phyloP scores from a whole-genome alignment of 2,888 invertebrate genomes.

The Azorinus chamasolen region DNA sequence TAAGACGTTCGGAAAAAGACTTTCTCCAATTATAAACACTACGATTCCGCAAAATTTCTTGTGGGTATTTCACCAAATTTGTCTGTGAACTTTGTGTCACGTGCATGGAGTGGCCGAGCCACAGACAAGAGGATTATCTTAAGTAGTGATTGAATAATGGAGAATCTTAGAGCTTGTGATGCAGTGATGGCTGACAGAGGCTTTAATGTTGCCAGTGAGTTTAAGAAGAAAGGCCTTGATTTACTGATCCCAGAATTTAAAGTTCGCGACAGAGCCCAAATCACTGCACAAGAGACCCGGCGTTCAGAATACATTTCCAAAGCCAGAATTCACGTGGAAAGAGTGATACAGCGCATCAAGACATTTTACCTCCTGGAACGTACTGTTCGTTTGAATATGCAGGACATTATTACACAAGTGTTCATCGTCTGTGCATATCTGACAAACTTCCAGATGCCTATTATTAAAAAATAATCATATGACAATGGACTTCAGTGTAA shows the following conservation, averaged over 20 bases:
- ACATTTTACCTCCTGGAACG: slow-evolving; percentile 37
- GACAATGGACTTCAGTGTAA: too few species aligned
- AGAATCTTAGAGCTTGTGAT: slow-evolving; percentile 13
- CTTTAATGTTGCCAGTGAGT: slow-evolving; percentile 15
- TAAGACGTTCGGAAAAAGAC: slow-evolving; percentile 35
- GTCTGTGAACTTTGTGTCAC: slow-evolving; percentile 48
- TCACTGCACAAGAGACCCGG: slow-evolving; percentile 2
- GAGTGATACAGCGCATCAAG: slow-evolving; percentile 46
- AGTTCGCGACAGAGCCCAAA: too few species aligned
- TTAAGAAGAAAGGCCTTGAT: slow-evolving; percentile 28
- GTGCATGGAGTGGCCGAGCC: slow-evolving; percentile 47
- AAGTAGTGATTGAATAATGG: slow-evolving; percentile 26
- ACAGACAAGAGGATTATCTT: slow-evolving; percentile 52
- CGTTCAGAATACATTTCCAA: slow-evolving; percentile 23
- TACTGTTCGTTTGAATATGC: slow-evolving; percentile 32
- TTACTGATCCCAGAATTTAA: slow-evolving; percentile 32
- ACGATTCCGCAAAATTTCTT: slow-evolving; percentile 39
- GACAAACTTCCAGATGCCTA: slow-evolving; percentile 47
- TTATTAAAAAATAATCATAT: slow-evolving; percentile 17
- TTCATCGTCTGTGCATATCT: slow-evolving; percentile 49
- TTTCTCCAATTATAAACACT: slow-evolving; percentile 46
- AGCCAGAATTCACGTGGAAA: too few species aligned
- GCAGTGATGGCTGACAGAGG: slow-evolving; percentile 48
- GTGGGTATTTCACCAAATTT: slow-evolving; percentile 53
- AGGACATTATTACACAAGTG: slow-evolving; percentile 44